Percentiles rank a stretch among this genome's conserved stretches.
Conservation (phyloP, 1,140 invertebrate species). For the Procambarus clarkii region DNA sequence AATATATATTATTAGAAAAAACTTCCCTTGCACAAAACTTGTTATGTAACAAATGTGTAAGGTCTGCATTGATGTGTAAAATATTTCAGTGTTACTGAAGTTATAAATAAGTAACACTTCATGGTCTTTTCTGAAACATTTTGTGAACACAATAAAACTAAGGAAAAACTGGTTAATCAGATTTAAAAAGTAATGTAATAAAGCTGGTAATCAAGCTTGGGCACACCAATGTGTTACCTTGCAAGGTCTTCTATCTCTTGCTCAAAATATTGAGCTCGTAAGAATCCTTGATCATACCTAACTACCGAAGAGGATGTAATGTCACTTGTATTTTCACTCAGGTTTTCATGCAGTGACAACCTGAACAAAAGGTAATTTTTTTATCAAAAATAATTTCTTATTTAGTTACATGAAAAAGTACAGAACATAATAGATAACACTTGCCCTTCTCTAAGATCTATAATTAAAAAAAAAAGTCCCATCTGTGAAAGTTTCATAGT, state of each 20-base stretch:
- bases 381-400: neutral
- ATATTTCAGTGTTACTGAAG: no score
- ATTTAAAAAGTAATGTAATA: neutral
- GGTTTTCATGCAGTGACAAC: conserved; percentile 15
- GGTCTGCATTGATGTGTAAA: no score
- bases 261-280: conserved; percentile 14
- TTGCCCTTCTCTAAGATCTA: no score
- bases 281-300: conserved; percentile 11
- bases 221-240: neutral
- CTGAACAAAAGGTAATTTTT: conserved; percentile 26
- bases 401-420: neutral
- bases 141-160: neutral
- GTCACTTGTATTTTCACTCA: neutral
- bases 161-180: neutral
- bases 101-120: no score
- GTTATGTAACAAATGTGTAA: no score
- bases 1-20: no score
- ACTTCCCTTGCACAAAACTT: no score
- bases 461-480: no score
- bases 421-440: no score
- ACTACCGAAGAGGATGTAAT: neutral
- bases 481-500: no score
- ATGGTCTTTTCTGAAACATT: neutral
- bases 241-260: conserved; percentile 16
- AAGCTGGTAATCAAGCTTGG: neutral